Evolutionary conservation across 2,797 vertebrate genomes (phyloP).

Genomic region (Gymnocypris eckloni): DNA sequence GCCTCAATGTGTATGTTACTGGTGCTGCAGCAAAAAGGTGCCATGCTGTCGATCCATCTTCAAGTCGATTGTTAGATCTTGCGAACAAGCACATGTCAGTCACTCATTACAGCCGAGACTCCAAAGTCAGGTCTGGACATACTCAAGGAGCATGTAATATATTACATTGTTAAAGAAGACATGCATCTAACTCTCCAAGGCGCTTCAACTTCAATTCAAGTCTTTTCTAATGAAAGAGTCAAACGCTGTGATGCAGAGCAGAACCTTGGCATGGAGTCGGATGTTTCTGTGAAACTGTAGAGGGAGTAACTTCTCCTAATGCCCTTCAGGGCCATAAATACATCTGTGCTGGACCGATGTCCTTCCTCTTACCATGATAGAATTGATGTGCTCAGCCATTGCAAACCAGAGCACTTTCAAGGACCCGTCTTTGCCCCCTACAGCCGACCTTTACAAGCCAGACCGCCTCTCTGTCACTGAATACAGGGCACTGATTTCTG

Average conservation of each 20-base stretch:
- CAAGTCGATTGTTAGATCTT: conserved; percentile 39
- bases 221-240: conserved; percentile 40
- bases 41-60: conserved; percentile 56
- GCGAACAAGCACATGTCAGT: conserved; percentile 51
- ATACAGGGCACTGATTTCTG: conserved; percentile 65
- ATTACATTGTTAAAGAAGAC: conserved; percentile 47
- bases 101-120: conserved; percentile 25
- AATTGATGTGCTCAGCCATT: conserved; percentile 57
- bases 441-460: conserved; percentile 70
- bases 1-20: neutral
- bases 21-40: conserved; percentile 30
- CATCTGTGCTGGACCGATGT: conserved; percentile 46
- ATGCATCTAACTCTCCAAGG: conserved; percentile 26
- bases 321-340: conserved; percentile 18
- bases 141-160: conserved; percentile 42
- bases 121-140: conserved; percentile 33
- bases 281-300: conserved; percentile 42
- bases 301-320: neutral
- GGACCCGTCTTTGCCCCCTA: conserved; percentile 65
- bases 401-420: conserved; percentile 66
- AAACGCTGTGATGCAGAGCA: conserved; percentile 35
- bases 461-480: conserved; percentile 32
- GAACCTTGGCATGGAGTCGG: conserved; percentile 45
- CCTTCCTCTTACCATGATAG: conserved; percentile 58
- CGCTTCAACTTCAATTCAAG: conserved; percentile 6